These are phyloP conservation scores for Torymus tubicola DNA, from an alignment of 2,888 invertebrate species.

Conservation along the genomic window DNA sequence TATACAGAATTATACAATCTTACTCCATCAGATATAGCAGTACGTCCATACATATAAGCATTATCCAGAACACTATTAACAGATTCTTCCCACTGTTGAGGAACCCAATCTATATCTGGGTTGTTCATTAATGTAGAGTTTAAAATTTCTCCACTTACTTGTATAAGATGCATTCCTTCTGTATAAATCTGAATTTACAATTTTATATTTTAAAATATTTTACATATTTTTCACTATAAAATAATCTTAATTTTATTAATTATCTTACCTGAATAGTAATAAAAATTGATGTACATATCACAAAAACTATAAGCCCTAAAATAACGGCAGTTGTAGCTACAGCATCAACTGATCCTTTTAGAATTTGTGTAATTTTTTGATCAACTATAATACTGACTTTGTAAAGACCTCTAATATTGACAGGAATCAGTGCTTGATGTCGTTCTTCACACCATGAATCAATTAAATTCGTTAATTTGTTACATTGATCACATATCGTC, in stretches of 20 bases:
- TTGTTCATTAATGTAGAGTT: slow-evolving; percentile 93
- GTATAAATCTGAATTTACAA: slow-evolving; percentile 86
- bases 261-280: slow-evolving; percentile 86
- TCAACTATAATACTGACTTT: slow-evolving; percentile 84
- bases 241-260: slow-evolving; percentile 53
- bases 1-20: slow-evolving; percentile 62
- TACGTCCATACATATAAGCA: slow-evolving; percentile 94
- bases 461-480: slow-evolving; percentile 75
- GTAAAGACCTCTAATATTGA: slow-evolving; percentile 86
- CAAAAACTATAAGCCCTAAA: slow-evolving; percentile 87
- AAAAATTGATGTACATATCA: slow-evolving; percentile 88
- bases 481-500: slow-evolving; percentile 68
- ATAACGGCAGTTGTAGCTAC: slow-evolving; percentile 92
- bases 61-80: slow-evolving; percentile 94
- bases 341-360: slow-evolving; percentile 89
- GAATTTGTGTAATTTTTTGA: slow-evolving; percentile 79
- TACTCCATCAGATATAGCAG: slow-evolving; percentile 92
- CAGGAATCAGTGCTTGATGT: slow-evolving; percentile 84
- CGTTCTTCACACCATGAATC: slow-evolving; percentile 82
- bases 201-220: slow-evolving; percentile 7
- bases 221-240: slow-evolving; percentile 57
- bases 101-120: slow-evolving; percentile 87
- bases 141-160: slow-evolving; percentile 90
- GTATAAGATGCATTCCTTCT: slow-evolving; percentile 94
- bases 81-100: slow-evolving; percentile 89